phyloP scores from a whole-genome alignment of 2,888 invertebrate species.

The Tipula lateralis region DNA sequence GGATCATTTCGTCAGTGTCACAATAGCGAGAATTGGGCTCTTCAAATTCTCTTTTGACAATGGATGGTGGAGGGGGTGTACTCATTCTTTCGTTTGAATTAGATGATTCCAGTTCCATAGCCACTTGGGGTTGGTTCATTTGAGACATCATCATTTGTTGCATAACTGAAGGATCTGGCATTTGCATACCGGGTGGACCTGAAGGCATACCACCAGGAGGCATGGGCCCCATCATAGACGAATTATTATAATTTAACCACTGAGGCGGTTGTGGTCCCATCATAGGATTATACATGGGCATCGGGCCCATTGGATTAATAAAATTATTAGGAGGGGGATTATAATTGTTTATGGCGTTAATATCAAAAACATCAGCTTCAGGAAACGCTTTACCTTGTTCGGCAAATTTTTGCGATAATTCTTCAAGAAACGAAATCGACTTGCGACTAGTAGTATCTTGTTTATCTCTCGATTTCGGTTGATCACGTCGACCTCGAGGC shows the following conservation, averaged over 20 bases:
- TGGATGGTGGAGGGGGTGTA: background rate
- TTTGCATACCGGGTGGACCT: background rate
- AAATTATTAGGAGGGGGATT: background rate
- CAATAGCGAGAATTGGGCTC: background rate
- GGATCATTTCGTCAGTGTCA: background rate
- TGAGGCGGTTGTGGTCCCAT: background rate
- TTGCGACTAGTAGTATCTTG: background rate
- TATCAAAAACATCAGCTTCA: background rate
- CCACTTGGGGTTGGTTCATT: background rate
- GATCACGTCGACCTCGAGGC: background rate
- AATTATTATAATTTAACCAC: background rate
- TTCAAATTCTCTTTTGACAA: background rate
- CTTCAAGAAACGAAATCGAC: constrained; percentile 26
- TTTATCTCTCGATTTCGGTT: background rate
- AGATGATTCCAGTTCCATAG: background rate
- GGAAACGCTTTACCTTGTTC: constrained; percentile 27
- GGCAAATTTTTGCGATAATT: constrained; percentile 27
- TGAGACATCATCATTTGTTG: background rate
- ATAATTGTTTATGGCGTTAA: background rate
- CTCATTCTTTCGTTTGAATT: background rate
- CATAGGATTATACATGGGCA: background rate
- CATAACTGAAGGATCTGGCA: background rate
- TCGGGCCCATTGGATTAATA: background rate
- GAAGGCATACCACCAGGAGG: no score
- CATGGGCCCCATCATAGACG: background rate